These are phyloP conservation scores for Platyrinchus mystaceus DNA, from an alignment of 2,797 vertebrate genomes.

Conservation along the genomic window DNA sequence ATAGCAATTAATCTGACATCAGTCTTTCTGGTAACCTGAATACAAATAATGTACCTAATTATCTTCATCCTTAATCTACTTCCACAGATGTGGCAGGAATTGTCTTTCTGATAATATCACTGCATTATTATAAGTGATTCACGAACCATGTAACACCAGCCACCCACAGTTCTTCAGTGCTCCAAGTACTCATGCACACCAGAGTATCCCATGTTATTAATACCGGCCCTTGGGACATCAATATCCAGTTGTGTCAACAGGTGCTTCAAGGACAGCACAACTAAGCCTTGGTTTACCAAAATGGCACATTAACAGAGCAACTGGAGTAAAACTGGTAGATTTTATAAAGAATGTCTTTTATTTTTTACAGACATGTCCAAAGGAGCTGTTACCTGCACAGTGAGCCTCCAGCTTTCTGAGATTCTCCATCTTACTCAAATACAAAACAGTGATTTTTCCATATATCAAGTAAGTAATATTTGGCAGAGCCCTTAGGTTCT, in stretches of 20 bases:
- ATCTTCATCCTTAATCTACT: not conserved
- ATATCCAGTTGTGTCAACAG: not conserved
- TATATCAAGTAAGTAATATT: not conserved
- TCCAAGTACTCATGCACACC: not conserved
- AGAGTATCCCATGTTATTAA: not conserved
- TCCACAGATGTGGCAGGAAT: not conserved
- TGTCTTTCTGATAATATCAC: not conserved
- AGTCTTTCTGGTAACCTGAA: not conserved
- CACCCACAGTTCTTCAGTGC: not conserved
- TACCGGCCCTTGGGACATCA: not conserved
- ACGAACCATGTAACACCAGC: not conserved
- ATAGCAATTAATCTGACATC: not conserved
- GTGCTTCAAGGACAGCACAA: not conserved
- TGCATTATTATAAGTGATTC: not conserved
- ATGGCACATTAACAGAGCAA: not conserved
- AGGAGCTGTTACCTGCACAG: not conserved
- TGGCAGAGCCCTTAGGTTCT: not conserved
- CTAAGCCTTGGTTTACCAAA: not conserved
- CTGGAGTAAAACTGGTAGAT: not conserved
- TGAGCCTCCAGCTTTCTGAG: not conserved
- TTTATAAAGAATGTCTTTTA: not conserved
- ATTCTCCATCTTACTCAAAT: not conserved
- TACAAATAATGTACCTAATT: not conserved
- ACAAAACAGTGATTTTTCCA: not conserved
- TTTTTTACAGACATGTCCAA: not conserved